These are phyloP conservation scores for Pachymerium ferrugineum DNA, from an alignment of 2,888 invertebrate species.

Conservation along the genomic window DNA sequence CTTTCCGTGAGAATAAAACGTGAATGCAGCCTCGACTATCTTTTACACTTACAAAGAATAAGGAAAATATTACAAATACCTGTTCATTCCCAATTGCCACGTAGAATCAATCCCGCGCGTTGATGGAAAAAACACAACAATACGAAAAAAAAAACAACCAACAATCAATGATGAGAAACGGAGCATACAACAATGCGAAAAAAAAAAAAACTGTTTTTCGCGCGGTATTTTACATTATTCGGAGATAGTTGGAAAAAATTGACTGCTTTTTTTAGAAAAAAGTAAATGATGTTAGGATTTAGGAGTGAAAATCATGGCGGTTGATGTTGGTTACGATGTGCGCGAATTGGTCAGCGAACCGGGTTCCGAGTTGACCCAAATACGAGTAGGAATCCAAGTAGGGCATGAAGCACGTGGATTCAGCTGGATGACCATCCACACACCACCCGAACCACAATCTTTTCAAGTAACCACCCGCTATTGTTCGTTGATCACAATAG, in stretches of 20 bases:
- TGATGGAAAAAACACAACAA: too few relatives aligned
- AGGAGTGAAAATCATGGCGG: slow-evolving; percentile 20
- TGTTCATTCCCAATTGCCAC: slow-evolving; percentile 10
- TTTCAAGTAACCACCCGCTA: slow-evolving; percentile 20
- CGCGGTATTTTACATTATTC: too few relatives aligned
- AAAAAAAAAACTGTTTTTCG: too few relatives aligned
- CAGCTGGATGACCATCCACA: slow-evolving; percentile 20
- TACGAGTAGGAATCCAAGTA: slow-evolving; percentile 11
- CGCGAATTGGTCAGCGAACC: slow-evolving; percentile 24
- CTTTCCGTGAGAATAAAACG: neutral
- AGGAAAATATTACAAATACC: neutral
- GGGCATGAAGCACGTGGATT: slow-evolving; percentile 23
- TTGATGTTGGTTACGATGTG: slow-evolving; percentile 6
- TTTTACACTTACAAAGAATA: neutral
- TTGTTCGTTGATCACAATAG: neutral
- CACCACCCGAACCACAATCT: neutral
- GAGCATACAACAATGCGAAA: too few relatives aligned
- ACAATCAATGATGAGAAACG: neutral
- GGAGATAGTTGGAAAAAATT: too few relatives aligned
- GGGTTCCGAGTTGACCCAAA: slow-evolving; percentile 25
- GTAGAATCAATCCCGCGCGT: neutral
- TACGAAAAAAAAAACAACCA: neutral
- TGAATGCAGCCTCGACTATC: neutral
- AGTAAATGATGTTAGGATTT: too few relatives aligned
- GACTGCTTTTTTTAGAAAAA: neutral